Conservation (phyloP, 2,113 vertebrate species). For the Caranx melampygus region DNA sequence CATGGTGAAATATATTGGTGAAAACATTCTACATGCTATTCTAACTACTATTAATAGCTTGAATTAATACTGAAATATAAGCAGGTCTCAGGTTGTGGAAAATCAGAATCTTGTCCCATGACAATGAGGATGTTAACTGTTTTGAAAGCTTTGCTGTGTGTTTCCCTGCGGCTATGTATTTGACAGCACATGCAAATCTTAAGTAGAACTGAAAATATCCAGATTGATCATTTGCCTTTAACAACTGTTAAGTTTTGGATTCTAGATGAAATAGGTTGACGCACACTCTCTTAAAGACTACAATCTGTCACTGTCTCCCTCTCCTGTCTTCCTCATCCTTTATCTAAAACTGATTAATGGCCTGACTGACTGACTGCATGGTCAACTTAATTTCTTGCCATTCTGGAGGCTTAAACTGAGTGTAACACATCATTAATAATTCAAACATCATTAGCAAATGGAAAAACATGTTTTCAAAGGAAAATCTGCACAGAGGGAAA, state of each 20-base stretch:
- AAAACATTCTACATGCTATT: too few relatives aligned
- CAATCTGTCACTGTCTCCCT: slow-evolving; percentile 18
- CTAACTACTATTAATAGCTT: background rate
- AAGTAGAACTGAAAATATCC: background rate
- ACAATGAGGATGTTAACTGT: background rate
- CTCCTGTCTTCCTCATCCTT: slow-evolving; percentile 10
- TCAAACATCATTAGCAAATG: slow-evolving; percentile 3
- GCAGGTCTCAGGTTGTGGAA: background rate
- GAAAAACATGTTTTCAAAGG: background rate
- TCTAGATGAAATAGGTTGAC: slow-evolving; percentile 1
- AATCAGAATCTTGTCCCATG: background rate
- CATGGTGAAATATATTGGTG: too few relatives aligned
- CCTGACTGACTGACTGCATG: slow-evolving; percentile 35
- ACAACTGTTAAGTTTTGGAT: background rate
- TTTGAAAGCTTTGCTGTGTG: background rate
- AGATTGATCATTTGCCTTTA: background rate
- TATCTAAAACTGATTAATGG: slow-evolving; percentile 28
- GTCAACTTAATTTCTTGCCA: slow-evolving; percentile 15
- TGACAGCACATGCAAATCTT: background rate
- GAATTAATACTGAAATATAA: slow-evolving; percentile 1
- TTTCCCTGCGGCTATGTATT: slow-evolving; percentile 2
- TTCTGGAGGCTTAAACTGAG: background rate
- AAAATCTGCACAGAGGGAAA: background rate
- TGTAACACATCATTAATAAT: slow-evolving; percentile 31
- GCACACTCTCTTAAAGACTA: background rate